phyloP scores from a whole-genome alignment of 1,140 invertebrate genomes.

The Manduca sexta region DNA sequence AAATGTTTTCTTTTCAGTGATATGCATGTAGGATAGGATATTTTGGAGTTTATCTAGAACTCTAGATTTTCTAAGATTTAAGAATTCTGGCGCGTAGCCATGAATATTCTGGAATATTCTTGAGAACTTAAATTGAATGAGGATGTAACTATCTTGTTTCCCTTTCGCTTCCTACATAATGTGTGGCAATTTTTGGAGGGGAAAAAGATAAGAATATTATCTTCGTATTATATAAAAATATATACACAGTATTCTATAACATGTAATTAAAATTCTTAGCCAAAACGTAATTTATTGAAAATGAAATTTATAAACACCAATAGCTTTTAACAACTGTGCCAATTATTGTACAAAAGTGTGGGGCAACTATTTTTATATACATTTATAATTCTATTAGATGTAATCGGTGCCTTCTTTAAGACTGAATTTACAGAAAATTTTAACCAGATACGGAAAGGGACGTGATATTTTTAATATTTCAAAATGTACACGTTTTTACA shows the following conservation, averaged over 20 bases:
- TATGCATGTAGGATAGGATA: too few species aligned
- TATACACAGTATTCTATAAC: neutral
- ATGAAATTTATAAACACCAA: conserved; percentile 4
- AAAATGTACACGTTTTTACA: too few species aligned
- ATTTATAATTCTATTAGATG: conserved; percentile 20
- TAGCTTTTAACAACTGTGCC: conserved; percentile 24
- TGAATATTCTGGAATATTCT: too few species aligned
- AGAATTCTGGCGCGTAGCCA: too few species aligned
- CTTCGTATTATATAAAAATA: conserved; percentile 4
- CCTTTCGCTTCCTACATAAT: too few species aligned
- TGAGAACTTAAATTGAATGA: too few species aligned
- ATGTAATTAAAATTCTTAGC: neutral
- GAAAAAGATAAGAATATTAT: conserved; percentile 4
- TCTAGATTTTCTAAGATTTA: too few species aligned
- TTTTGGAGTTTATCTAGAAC: too few species aligned
- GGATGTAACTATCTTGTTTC: too few species aligned
- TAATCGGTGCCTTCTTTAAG: conserved; percentile 56
- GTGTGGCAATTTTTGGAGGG: neutral
- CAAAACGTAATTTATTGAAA: neutral
- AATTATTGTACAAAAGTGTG: conserved; percentile 25
- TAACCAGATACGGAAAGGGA: too few species aligned
- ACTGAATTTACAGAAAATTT: conserved; percentile 30
- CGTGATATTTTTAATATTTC: too few species aligned
- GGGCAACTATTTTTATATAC: conserved; percentile 40
- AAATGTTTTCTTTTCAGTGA: too few species aligned